These are phyloP conservation scores for Liparis tanakae DNA, from an alignment of 2,797 vertebrate genomes.

Conservation along the genomic window DNA sequence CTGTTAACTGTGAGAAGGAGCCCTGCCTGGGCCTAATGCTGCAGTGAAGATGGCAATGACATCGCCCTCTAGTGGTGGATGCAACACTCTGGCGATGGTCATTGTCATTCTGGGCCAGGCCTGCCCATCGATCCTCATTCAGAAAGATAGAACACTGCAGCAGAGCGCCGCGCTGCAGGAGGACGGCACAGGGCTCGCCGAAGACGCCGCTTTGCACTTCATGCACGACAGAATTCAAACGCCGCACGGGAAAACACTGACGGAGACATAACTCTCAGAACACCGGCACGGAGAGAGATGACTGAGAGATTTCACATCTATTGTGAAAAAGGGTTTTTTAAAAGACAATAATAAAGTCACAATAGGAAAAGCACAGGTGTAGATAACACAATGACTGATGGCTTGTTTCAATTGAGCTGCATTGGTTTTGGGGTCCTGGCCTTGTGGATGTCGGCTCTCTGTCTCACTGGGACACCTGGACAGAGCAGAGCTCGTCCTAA, in stretches of 20 bases:
- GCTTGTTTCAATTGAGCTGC: background rate
- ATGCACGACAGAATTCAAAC: background rate
- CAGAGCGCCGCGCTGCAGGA: conserved; percentile 53
- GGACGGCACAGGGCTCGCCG: conserved; percentile 43
- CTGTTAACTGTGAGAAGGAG: conserved; percentile 34
- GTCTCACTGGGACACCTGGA: background rate
- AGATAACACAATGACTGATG: background rate
- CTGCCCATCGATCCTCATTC: conserved; percentile 79
- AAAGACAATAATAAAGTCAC: background rate
- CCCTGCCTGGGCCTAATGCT: conserved; percentile 44
- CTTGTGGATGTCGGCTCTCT: background rate
- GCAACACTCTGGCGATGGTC: conserved; percentile 40
- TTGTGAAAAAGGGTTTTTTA: background rate
- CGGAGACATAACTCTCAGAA: background rate
- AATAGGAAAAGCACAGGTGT: background rate
- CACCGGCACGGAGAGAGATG: background rate
- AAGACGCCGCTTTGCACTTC: conserved; percentile 10
- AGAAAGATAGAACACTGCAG: conserved; percentile 76
- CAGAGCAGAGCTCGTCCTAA: background rate
- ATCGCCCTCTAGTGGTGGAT: conserved; percentile 70
- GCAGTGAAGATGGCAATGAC: conserved; percentile 45
- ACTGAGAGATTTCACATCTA: background rate
- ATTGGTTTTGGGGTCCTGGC: background rate
- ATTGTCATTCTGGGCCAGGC: conserved; percentile 74
- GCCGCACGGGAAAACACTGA: background rate